These are phyloP conservation scores for Metalampra italica DNA, from an alignment of 2,888 invertebrate genomes.

Conservation along the genomic window DNA sequence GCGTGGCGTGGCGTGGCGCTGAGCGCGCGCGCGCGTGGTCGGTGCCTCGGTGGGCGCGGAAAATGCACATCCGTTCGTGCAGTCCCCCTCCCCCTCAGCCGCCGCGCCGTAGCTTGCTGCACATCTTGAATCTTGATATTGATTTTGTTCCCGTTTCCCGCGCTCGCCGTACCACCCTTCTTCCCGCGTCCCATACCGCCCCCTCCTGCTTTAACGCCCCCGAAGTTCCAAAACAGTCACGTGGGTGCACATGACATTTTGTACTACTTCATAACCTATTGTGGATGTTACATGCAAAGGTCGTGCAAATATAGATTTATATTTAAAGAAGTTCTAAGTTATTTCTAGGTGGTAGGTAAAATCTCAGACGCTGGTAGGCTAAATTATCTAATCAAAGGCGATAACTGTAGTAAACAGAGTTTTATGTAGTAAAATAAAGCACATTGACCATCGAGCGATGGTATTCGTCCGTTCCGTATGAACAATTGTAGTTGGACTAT, in stretches of 20 bases:
- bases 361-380: no score
- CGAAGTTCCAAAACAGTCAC: constrained; percentile 41
- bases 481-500: background rate
- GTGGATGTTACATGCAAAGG: no score
- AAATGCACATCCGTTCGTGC: constrained; percentile 9
- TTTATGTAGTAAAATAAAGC: no score
- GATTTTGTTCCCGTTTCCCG: constrained; percentile 46
- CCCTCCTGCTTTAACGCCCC: constrained; percentile 19
- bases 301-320: no score
- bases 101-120: constrained; percentile 14
- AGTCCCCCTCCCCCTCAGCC: background rate
- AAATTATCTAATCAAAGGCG: no score
- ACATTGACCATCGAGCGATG: no score
- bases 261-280: background rate
- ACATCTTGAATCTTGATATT: constrained; percentile 47
- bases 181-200: constrained; percentile 18
- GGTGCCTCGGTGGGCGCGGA: background rate
- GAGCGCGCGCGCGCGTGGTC: no score
- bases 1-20: no score
- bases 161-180: constrained; percentile 27
- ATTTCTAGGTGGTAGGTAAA: no score
- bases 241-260: constrained; percentile 25
- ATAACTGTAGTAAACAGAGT: no score
- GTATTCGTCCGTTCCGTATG: background rate
- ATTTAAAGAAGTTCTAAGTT: no score